Evolutionary conservation across 2,797 vertebrate genomes (phyloP).

Genomic region (Lepilemur ruficaudatus): DNA sequence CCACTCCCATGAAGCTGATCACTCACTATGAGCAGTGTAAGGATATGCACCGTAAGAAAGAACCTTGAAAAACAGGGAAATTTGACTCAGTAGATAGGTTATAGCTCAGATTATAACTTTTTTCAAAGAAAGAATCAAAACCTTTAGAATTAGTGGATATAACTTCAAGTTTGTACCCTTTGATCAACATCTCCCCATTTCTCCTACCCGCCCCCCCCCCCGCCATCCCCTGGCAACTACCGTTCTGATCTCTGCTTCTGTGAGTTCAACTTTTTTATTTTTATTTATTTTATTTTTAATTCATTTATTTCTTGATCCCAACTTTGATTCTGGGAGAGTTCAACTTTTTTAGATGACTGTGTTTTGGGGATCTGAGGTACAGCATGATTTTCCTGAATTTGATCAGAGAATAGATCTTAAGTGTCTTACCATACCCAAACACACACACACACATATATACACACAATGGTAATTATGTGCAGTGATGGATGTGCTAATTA

Average conservation of each 20-base stretch:
- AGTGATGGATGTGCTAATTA: background rate
- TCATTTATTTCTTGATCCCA: no score
- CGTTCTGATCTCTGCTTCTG: background rate
- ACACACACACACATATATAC: background rate
- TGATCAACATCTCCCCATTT: background rate
- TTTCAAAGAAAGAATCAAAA: constrained; percentile 16
- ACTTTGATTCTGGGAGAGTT: background rate
- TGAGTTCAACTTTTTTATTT: background rate
- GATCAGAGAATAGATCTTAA: background rate
- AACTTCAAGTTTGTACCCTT: background rate
- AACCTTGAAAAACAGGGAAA: background rate
- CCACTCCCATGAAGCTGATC: background rate
- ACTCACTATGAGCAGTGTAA: background rate
- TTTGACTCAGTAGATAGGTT: background rate
- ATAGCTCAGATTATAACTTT: constrained; percentile 13
- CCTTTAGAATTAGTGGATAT: background rate
- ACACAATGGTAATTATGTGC: background rate
- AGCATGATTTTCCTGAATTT: background rate
- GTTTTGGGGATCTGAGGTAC: background rate
- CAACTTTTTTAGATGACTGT: background rate
- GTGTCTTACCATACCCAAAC: background rate
- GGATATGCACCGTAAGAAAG: background rate
- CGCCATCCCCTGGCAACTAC: background rate
- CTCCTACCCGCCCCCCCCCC: background rate
- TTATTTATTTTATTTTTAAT: no score